phyloP scores from a whole-genome alignment of 2,797 vertebrate species.

The Eulemur mongoz region DNA sequence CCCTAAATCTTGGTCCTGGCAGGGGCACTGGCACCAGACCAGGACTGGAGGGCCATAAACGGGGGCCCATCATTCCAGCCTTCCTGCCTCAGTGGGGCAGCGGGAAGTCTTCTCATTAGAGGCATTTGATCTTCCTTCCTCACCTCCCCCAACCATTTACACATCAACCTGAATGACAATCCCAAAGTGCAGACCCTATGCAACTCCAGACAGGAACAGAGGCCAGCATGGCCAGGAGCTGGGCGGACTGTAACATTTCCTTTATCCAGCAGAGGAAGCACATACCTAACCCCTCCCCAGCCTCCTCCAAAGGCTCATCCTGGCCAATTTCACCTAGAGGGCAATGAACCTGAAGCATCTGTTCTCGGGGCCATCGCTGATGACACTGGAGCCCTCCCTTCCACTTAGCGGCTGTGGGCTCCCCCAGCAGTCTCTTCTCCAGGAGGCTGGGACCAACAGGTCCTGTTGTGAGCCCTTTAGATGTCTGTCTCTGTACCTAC shows the following conservation, averaged over 20 bases:
- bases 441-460: neutral
- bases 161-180: slow-evolving; percentile 37
- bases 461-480: neutral
- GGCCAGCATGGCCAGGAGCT: neutral
- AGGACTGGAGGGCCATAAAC: neutral
- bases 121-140: neutral
- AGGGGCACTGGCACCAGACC: neutral
- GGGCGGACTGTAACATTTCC: neutral
- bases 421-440: neutral
- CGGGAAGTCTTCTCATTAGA: slow-evolving; percentile 23
- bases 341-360: neutral
- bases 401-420: neutral
- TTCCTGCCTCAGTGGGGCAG: neutral
- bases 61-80: neutral
- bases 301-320: neutral
- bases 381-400: neutral
- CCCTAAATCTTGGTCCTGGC: neutral
- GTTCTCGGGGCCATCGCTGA: neutral
- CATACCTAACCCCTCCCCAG: neutral
- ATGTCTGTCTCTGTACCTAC: neutral
- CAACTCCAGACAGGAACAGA: neutral
- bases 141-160: neutral
- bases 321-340: neutral
- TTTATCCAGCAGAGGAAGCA: neutral
- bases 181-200: neutral